Evolutionary conservation across 2,888 invertebrate species (phyloP).

Genomic region (Theretra japonica): DNA sequence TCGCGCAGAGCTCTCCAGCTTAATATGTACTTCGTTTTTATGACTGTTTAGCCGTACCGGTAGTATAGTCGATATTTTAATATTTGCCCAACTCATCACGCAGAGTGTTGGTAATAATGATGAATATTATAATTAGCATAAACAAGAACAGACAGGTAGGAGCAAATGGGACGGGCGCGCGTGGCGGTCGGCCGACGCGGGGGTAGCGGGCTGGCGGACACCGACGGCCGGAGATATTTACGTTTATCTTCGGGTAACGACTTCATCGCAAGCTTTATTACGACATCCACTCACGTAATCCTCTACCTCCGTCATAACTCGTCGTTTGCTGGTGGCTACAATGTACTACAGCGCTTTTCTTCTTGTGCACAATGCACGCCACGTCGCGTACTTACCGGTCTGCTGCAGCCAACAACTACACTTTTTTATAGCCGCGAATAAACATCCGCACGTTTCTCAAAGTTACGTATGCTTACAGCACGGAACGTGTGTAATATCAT

Average conservation of each 20-base stretch:
- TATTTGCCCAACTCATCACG: conserved; percentile 15
- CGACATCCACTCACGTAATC: conserved; percentile 85
- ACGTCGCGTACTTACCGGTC: conserved; percentile 40
- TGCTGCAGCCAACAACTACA: conserved; percentile 33
- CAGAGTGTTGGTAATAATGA: conserved; percentile 39
- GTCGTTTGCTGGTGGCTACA: conserved; percentile 81
- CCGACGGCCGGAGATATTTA: conserved; percentile 80
- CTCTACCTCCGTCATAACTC: conserved; percentile 82
- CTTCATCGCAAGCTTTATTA: conserved; percentile 85
- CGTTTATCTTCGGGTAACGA: conserved; percentile 84
- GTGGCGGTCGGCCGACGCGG: conserved; percentile 44
- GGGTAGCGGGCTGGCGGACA: conserved; percentile 61
- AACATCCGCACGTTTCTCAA: conserved; percentile 1
- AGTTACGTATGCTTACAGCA: neutral
- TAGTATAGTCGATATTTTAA: neutral
- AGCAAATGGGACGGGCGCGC: conserved; percentile 46
- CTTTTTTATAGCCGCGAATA: conserved; percentile 4
- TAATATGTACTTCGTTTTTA: neutral
- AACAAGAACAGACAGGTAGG: conserved; percentile 56
- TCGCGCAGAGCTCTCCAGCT: conserved; percentile 26
- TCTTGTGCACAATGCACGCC: conserved; percentile 64
- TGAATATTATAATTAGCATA: conserved; percentile 53
- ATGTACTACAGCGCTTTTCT: conserved; percentile 77
- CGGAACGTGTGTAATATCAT: neutral
- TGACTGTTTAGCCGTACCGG: neutral